Conservation (phyloP, 2,113 vertebrate genomes). For the Thymallus thymallus region DNA sequence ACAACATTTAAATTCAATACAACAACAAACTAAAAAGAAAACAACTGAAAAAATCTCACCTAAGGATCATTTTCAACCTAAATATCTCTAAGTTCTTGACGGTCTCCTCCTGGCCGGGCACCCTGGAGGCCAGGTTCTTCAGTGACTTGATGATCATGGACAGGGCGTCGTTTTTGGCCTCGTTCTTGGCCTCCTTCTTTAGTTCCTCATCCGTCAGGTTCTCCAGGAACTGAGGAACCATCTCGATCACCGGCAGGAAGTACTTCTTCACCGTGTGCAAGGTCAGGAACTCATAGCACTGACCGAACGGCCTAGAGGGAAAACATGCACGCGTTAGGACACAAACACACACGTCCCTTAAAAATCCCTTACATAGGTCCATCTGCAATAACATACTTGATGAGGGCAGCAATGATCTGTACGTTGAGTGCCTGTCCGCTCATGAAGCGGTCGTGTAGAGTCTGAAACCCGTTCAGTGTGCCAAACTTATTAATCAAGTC, state of each 20-base stretch:
- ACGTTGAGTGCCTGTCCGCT: conserved; percentile 88
- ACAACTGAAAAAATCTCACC: conserved; percentile 59
- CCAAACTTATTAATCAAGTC: conserved; percentile 93
- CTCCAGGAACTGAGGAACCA: conserved; percentile 93
- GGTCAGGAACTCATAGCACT: conserved; percentile 89
- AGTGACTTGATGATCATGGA: conserved; percentile 94
- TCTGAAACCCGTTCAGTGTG: conserved; percentile 90
- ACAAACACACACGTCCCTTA: neutral
- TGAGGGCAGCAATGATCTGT: conserved; percentile 91
- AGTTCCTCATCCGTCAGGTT: conserved; percentile 91
- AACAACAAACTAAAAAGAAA: neutral
- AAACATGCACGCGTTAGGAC: neutral
- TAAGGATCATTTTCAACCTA: conserved; percentile 95
- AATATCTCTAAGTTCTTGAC: conserved; percentile 95
- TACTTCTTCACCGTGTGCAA: conserved; percentile 90
- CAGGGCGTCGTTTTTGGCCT: conserved; percentile 92
- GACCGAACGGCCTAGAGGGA: conserved; percentile 84
- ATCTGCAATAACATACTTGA: conserved; percentile 78
- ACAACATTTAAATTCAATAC: no score
- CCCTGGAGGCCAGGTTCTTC: conserved; percentile 88
- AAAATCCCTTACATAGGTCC: no score
- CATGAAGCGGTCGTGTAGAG: conserved; percentile 89
- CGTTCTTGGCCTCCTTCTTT: conserved; percentile 93
- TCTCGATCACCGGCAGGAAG: conserved; percentile 91
- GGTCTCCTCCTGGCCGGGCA: conserved; percentile 91